Base-by-base conservation (phyloP, 2,888 invertebrate genomes). In the Aphidius colemani region DNA sequence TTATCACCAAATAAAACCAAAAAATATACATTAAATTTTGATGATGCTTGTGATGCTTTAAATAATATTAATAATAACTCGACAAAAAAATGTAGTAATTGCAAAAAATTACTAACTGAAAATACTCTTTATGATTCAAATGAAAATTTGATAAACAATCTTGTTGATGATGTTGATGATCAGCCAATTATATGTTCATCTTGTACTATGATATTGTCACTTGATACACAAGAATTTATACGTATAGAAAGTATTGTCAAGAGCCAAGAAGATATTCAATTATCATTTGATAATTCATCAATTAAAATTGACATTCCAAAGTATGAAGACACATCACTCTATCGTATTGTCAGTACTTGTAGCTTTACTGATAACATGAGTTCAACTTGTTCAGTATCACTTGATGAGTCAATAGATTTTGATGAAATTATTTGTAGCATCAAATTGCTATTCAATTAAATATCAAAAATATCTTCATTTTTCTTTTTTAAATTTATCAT, bases 221-320 rank as follows among this genome's bases (percentile, higher is more conserved):
- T 72, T 49, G 78, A 78, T 7, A 77, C 78, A 0, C 70, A 51
- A 10, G 79, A 80, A 61, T 78, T 78, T 61, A 64, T 76, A 10
- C 62, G 57, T 49, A 49, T 79, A 5, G 79, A 80, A 65, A 58
- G 64, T 44, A 61, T 68, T 58, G 55, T 68, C 11, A 49, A 39
- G 7, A 45, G 48, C 13, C 46, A 58, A n/a, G 65, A 66, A 46
- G 39, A 57, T 7, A 13, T 45, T 7, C 50, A 56, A 7, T 8
- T 56, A 39, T 40, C 53, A 53, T 0, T 59, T 66, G 7, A 18
- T 55, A 59, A 61, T 11, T 67, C 71, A 6, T 68, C 67, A 0
- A 30, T 69, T 4, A 65, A 70, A 30, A 7, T 64, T 3, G 66
- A 30, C 30, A 30, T 70, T 5, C 71, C 72, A 10, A 66, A 70